These are phyloP conservation scores for Cercopithecus mona DNA, from an alignment of 2,113 vertebrate genomes.

Conservation along the genomic window DNA sequence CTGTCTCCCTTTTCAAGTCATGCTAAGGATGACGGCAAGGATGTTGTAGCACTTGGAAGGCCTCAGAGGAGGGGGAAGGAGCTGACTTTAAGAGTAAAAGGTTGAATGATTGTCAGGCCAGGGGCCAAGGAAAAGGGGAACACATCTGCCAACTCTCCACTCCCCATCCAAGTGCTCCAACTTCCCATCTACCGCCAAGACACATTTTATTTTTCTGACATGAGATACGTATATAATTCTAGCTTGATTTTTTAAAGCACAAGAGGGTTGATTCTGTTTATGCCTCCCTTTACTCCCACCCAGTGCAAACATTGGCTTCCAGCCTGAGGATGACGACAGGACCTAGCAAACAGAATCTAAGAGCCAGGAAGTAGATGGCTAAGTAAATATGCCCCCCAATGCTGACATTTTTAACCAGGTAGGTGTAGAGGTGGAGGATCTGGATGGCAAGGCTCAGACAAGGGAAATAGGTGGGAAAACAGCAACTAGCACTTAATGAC, in stretches of 20 bases:
- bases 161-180: constrained; percentile 55
- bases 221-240: constrained; percentile 78
- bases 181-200: constrained; percentile 72
- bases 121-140: constrained; percentile 63
- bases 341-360: constrained; percentile 56
- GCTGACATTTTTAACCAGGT: neutral
- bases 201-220: constrained; percentile 79
- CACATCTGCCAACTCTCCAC: constrained; percentile 68
- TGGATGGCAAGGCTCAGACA: neutral
- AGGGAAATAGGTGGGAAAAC: neutral
- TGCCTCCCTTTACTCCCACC: constrained; percentile 72
- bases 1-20: neutral
- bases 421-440: neutral
- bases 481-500: neutral
- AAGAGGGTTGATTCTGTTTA: constrained; percentile 79
- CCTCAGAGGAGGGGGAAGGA: constrained; percentile 17
- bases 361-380: constrained; percentile 57
- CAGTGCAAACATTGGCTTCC: constrained; percentile 74
- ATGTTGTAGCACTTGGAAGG: constrained; percentile 63
- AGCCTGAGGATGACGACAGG: constrained; percentile 70
- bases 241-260: constrained; percentile 73
- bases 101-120: constrained; percentile 70
- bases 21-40: neutral
- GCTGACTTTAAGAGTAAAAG: constrained; percentile 62
- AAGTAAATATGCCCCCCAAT: constrained; percentile 26